Conservation (phyloP, 1,140 invertebrate species). For the Lucilia sericata region DNA sequence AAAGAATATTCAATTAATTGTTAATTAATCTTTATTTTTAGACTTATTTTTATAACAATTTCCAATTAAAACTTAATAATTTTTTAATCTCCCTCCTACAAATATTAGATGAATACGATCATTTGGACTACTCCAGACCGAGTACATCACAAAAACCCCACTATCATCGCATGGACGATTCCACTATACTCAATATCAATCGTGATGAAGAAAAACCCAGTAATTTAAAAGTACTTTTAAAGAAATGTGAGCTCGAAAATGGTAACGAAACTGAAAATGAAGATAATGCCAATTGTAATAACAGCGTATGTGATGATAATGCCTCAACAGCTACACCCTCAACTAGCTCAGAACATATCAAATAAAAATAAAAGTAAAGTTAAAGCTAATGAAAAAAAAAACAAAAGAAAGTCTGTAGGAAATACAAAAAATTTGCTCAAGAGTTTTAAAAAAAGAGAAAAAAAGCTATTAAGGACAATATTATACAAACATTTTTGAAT, state of each 20-base stretch:
- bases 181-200: constrained; percentile 62
- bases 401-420: constrained; percentile 20
- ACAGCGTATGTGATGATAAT: constrained; percentile 34
- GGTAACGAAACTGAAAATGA: constrained; percentile 34
- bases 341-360: constrained; percentile 34
- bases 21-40: no score
- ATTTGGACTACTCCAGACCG: constrained; percentile 86
- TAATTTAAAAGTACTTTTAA: constrained; percentile 61
- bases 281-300: constrained; percentile 31
- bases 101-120: constrained; percentile 79
- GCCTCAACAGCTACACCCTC: constrained; percentile 30
- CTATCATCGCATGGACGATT: constrained; percentile 75
- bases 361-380: neutral
- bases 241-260: constrained; percentile 43
- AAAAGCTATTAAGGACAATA: constrained; percentile 1
- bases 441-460: neutral
- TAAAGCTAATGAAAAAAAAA: neutral
- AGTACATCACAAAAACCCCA: constrained; percentile 84
- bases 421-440: constrained; percentile 24
- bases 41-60: neutral
- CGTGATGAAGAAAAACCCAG: constrained; percentile 64
- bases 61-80: constrained; percentile 14
- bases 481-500: neutral
- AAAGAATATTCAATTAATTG: no score
- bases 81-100: neutral